Evolutionary conservation across 2,113 vertebrate genomes (phyloP).

Genomic region (Physeter macrocephalus): DNA sequence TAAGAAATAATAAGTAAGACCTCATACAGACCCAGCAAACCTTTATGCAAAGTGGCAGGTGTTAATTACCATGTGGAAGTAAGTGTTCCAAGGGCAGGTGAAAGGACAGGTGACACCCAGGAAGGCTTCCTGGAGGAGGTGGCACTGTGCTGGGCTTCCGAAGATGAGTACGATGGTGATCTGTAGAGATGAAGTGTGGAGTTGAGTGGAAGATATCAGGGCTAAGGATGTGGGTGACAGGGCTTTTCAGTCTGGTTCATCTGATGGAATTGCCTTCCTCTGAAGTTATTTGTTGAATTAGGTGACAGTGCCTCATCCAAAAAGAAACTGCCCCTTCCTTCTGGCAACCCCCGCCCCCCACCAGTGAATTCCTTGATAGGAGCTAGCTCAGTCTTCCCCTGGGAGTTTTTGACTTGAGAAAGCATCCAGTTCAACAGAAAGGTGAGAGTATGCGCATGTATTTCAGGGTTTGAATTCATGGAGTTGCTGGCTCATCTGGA

Average conservation of each 20-base stretch:
- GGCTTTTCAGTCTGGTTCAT: not conserved
- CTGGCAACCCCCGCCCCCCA: rapidly evolving
- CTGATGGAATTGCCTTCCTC: not conserved
- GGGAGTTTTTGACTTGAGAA: not conserved
- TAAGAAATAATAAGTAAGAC: not conserved
- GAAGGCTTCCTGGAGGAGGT: not conserved
- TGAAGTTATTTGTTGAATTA: not conserved
- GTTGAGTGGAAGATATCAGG: rapidly evolving
- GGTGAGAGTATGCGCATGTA: rapidly evolving
- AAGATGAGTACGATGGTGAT: rapidly evolving
- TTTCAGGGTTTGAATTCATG: not conserved
- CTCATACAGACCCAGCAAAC: not conserved
- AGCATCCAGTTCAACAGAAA: rapidly evolving
- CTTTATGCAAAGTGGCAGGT: rapidly evolving
- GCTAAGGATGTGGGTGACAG: not conserved
- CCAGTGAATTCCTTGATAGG: not conserved
- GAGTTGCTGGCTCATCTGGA: not conserved
- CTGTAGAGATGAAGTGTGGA: not conserved
- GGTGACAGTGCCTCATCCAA: too few species aligned
- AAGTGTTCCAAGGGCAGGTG: too few species aligned
- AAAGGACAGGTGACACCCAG: not conserved
- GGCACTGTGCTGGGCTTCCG: not conserved
- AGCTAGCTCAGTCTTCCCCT: rapidly evolving
- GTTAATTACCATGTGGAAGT: rapidly evolving
- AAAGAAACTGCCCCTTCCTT: not conserved